Evolutionary conservation across 2,113 vertebrate species (phyloP).

Genomic region (Dipodomys stephensi): DNA sequence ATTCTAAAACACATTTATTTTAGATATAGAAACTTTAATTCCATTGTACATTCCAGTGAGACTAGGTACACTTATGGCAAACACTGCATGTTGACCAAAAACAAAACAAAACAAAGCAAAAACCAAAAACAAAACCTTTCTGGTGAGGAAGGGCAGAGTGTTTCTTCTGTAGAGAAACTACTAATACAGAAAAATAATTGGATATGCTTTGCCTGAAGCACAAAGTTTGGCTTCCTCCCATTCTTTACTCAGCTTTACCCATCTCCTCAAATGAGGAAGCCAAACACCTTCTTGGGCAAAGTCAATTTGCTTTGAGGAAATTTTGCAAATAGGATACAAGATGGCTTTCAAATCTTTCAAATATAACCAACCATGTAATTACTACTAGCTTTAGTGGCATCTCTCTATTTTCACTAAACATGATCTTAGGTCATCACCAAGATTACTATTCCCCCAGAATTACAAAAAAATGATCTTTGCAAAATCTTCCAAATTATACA

Average conservation of each 20-base stretch:
- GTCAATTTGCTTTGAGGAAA: not conserved
- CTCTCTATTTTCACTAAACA: not conserved
- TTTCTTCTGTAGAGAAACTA: not conserved
- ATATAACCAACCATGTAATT: not conserved
- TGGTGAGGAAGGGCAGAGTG: not conserved
- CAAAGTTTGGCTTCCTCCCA: not conserved
- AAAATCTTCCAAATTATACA: conserved; percentile 4
- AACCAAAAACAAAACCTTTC: not conserved
- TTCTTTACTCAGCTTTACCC: not conserved
- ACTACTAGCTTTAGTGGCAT: not conserved
- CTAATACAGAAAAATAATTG: not conserved
- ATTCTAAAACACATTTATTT: not conserved
- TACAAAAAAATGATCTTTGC: not conserved
- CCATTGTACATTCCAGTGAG: not conserved
- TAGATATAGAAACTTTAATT: not conserved
- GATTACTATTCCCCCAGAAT: not conserved
- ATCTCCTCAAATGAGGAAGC: not conserved
- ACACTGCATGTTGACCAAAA: not conserved
- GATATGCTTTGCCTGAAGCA: not conserved
- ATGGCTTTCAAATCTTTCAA: not conserved
- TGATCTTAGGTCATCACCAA: not conserved
- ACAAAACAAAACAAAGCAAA: too few species aligned
- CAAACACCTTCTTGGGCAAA: not conserved
- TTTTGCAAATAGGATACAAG: not conserved
- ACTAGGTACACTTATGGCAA: not conserved